Evolutionary conservation across 2,888 invertebrate species (phyloP), one percentile per base, ranked within the genome.

Genomic region (Agrochola litura): DNA sequence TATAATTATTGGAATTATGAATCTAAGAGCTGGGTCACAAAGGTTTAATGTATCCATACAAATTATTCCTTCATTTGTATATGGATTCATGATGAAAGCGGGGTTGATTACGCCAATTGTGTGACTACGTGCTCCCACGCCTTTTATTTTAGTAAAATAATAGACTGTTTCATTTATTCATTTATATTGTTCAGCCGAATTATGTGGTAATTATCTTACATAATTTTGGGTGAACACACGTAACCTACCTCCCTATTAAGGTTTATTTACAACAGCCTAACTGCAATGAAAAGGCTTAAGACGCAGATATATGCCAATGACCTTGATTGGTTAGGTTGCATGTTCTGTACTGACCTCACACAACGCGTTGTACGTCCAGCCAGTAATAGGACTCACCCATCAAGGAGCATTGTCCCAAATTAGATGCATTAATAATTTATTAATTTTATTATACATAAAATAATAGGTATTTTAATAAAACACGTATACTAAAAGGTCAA

Each of bases 1-100:
- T 71, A 71, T 19, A 30, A 30, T 30, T 30, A 46, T 56, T 79
- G 14, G 52, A 76, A 75, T 84, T 84, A 84, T 70, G 49, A 71
- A 49, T 52, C 25, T 70, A 54, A 69, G 46, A n/a, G 16, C 52
- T 22, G 25, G 9, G 8, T 67, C 41, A 63, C 69, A 70, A 84
- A 67, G 63, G 61, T 37, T 46, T 60, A 5, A 56, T 54, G 12
- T 12, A 46, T 46, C 46, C 46, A 46, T 46, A 12, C 46, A 46
- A 46, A 46, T 46, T 3, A 46, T 46, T 46, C 46, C 46, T 46
- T 46, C n/a, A n/a, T 12, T 56, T 56, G n/a, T 56, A 56, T 56
- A 56, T 14, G 56, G n/a, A n/a, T 56, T 56, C 65, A 8, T n/a
- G 22, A 60, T 77, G 37, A 77, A 81, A 70, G 63, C n/a, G 0